Conservation (phyloP, 1,140 invertebrate genomes). For the Chironomus striatipennis region DNA sequence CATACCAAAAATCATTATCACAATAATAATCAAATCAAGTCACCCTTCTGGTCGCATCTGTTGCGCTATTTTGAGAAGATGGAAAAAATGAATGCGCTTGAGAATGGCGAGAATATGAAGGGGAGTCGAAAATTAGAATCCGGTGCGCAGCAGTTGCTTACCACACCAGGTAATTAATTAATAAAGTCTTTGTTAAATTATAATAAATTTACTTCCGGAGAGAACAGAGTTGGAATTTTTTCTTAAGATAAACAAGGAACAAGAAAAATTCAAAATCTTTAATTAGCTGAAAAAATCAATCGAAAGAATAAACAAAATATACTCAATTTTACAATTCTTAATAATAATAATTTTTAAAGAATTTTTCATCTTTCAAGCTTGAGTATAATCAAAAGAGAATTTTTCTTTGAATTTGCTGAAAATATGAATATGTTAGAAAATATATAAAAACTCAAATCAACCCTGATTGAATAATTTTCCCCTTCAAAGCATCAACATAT, state of each 20-base stretch:
- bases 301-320: no score
- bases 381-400: no score
- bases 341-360: no score
- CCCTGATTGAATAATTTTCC: background rate
- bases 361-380: no score
- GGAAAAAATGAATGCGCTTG: slow-evolving; percentile 30
- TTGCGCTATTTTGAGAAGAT: slow-evolving; percentile 78
- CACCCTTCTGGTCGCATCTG: slow-evolving; percentile 89
- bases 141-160: slow-evolving; percentile 28
- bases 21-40: slow-evolving; percentile 92
- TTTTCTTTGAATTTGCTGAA: no score
- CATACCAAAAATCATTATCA: background rate
- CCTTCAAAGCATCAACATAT: no score
- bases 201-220: no score
- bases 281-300: no score
- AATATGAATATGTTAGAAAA: no score
- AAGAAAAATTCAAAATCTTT: background rate
- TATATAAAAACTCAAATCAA: background rate
- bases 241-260: background rate
- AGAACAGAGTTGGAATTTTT: no score
- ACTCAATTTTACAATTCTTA: no score
- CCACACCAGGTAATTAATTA: slow-evolving; percentile 19
- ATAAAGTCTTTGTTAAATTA: slow-evolving; percentile 28
- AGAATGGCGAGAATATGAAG: slow-evolving; percentile 11
- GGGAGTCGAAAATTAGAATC: slow-evolving; percentile 31